Percentiles rank a stretch among this genome's conserved stretches.
These are phyloP conservation scores for Aquatica leii DNA, from an alignment of 2,888 invertebrate species.

Conservation along the genomic window DNA sequence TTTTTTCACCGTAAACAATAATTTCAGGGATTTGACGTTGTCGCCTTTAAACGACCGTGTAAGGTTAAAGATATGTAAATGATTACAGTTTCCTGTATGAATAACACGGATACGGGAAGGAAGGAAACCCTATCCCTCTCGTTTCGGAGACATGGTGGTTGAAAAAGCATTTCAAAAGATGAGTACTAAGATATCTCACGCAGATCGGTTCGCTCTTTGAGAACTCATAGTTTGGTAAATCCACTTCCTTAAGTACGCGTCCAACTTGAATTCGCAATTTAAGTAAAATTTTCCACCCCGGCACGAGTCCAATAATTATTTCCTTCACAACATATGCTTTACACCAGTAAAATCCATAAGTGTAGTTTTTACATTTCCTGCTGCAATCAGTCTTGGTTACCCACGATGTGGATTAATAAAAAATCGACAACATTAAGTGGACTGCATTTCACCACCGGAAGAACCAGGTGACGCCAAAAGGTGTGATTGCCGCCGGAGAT, in stretches of 20 bases:
- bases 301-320: not conserved
- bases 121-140: conserved; percentile 54
- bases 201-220: conserved; percentile 48
- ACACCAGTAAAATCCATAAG: not conserved
- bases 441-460: conserved; percentile 48
- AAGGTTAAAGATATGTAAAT: conserved; percentile 46
- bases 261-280: too few species aligned
- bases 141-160: conserved; percentile 56
- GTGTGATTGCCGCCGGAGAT: conserved; percentile 59
- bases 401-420: conserved; percentile 16
- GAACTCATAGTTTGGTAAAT: too few species aligned
- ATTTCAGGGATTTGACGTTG: conserved; percentile 11
- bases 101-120: conserved; percentile 53
- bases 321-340: not conserved
- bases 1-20: too few species aligned
- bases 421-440: conserved; percentile 29
- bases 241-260: not conserved
- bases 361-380: conserved; percentile 1
- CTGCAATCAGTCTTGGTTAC: not conserved
- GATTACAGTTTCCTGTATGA: conserved; percentile 45
- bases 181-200: conserved; percentile 56
- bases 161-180: conserved; percentile 43
- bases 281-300: too few species aligned
- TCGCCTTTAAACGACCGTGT: conserved; percentile 36
- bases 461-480: conserved; percentile 53